These are phyloP conservation scores for Gymnothorax javanicus DNA, from an alignment of 2,797 vertebrate species.

Conservation along the genomic window DNA sequence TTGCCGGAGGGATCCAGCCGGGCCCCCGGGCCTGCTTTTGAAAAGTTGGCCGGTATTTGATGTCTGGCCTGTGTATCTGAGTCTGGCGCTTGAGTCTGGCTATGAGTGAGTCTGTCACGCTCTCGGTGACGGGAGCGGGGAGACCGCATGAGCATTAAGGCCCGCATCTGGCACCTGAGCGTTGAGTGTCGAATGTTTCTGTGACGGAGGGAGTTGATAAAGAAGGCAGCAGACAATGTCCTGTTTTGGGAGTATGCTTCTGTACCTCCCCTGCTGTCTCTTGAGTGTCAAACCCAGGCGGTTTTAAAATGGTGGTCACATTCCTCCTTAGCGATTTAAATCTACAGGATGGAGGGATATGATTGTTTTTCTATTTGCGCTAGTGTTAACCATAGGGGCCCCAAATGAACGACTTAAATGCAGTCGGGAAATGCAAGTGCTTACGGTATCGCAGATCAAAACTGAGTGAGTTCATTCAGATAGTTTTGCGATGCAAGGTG, in stretches of 20 bases:
- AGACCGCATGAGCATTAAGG: not conserved
- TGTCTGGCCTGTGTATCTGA: not conserved
- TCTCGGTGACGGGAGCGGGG: not conserved
- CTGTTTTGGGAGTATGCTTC: not conserved
- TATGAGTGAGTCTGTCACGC: not conserved
- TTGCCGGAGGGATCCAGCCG: not conserved
- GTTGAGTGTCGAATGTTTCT: not conserved
- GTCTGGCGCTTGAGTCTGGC: not conserved
- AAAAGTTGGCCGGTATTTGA: not conserved
- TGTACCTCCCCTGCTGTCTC: not conserved
- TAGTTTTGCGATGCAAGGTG: too few relatives aligned
- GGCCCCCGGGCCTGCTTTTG: not conserved
- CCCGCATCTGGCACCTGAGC: slow-evolving; percentile 23
- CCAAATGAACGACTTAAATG: too few relatives aligned
- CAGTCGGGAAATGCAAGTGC: too few relatives aligned
- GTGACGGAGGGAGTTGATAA: not conserved
- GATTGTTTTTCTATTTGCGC: too few relatives aligned
- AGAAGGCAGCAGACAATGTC: not conserved
- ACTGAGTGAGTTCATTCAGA: too few relatives aligned
- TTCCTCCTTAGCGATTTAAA: too few relatives aligned
- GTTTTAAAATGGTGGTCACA: too few relatives aligned
- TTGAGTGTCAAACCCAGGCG: too few relatives aligned
- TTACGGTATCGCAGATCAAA: too few relatives aligned
- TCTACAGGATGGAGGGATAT: too few relatives aligned
- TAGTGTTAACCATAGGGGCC: too few relatives aligned